A percentile compares a stretch with the other conserved stretches of the same genome.
These are phyloP conservation scores for Capitulum mitella DNA, from an alignment of 2,888 invertebrate genomes.

Conservation along the genomic window DNA sequence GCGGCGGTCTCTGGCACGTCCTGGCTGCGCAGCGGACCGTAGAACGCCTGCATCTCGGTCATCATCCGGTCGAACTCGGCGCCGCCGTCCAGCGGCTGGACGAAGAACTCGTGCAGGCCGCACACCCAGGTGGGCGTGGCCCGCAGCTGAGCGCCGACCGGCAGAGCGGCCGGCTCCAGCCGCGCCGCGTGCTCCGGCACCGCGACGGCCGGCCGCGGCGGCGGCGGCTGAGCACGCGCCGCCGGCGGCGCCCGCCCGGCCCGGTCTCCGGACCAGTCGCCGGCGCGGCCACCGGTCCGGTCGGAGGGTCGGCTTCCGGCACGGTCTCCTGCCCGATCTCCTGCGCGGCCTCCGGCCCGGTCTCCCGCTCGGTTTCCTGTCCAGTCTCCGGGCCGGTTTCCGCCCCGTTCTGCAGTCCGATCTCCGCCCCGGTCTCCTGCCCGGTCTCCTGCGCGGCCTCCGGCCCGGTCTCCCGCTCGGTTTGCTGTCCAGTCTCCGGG, in stretches of 20 bases:
- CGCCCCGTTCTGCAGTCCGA: too few relatives aligned
- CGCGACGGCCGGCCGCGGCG: not conserved
- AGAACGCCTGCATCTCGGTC: not conserved
- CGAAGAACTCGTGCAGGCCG: conserved; percentile 15
- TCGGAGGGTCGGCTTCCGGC: too few relatives aligned
- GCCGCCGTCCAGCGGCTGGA: conserved; percentile 19
- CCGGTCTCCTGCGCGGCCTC: too few relatives aligned
- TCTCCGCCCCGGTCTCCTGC: too few relatives aligned
- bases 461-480: too few relatives aligned
- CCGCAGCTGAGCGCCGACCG: not conserved
- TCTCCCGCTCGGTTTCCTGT: too few relatives aligned
- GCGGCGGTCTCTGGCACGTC: not conserved
- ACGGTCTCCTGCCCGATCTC: too few relatives aligned
- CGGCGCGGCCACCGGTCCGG: too few relatives aligned
- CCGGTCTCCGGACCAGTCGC: too few relatives aligned
- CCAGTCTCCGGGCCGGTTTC: too few relatives aligned
- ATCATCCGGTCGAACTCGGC: not conserved
- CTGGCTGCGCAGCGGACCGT: not conserved
- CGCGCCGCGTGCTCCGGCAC: not conserved
- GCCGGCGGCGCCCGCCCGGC: not conserved
- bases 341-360: too few relatives aligned
- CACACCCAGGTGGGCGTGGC: conserved; percentile 18
- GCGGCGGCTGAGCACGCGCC: not conserved
- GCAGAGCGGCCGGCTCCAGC: not conserved
- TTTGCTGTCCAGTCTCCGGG: too few relatives aligned